Evolutionary conservation across 2,113 vertebrate genomes (phyloP).

Genomic region (Barnardius zonarius): DNA sequence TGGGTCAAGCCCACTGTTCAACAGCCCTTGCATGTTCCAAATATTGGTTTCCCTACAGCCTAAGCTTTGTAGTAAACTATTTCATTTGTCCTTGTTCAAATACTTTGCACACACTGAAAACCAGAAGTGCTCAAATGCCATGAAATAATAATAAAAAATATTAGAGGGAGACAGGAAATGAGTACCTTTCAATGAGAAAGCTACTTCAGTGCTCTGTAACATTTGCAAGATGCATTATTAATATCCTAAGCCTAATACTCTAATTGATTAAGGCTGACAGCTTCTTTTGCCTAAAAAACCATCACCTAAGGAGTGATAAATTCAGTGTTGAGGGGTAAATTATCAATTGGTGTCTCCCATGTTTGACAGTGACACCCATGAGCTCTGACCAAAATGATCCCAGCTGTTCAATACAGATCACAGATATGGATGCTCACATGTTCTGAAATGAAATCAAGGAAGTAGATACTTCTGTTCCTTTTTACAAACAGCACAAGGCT

Average conservation of each 20-base stretch:
- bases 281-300: background rate
- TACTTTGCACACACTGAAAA: background rate
- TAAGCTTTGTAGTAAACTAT: background rate
- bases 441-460: constrained; percentile 2
- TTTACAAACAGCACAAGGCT: background rate
- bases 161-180: background rate
- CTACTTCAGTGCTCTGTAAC: background rate
- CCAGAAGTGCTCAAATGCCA: background rate
- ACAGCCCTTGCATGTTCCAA: background rate
- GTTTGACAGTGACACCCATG: background rate
- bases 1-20: background rate
- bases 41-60: background rate
- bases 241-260: background rate
- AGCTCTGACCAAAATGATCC: background rate
- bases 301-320: background rate
- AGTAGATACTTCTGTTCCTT: background rate
- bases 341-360: background rate
- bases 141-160: background rate
- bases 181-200: background rate
- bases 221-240: background rate
- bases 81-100: background rate
- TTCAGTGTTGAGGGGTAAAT: background rate
- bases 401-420: background rate
- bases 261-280: background rate
- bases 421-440: background rate